These are phyloP conservation scores for Patiria pectinifera DNA, from an alignment of 53 echinoderm and acorn worm species.

Conservation along the genomic window DNA sequence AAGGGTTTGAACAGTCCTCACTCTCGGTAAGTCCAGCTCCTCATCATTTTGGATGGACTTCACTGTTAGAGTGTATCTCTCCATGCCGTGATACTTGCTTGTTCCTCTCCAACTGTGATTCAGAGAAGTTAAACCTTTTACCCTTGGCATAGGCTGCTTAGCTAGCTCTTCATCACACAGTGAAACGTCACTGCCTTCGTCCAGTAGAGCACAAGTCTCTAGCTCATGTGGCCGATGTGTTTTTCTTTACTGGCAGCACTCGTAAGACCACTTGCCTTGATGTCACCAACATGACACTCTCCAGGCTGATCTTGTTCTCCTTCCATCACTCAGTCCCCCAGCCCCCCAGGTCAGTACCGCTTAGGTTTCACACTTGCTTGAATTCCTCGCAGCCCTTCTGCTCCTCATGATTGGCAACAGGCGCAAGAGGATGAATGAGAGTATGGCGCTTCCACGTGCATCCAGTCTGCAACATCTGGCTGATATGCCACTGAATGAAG, in stretches of 20 bases:
- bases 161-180: constrained; percentile 41
- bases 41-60: neutral
- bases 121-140: constrained; percentile 31
- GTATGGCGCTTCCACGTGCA: too few species aligned
- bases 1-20: neutral
- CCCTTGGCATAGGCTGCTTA: neutral
- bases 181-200: constrained; percentile 59
- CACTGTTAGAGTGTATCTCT: neutral
- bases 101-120: constrained; percentile 49
- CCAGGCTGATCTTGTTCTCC: neutral
- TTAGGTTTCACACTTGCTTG: too few species aligned
- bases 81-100: neutral
- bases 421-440: too few species aligned
- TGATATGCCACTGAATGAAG: constrained; percentile 33
- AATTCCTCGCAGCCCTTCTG: too few species aligned
- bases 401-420: too few species aligned
- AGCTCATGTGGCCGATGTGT: too few species aligned
- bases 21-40: neutral
- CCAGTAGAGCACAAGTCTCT: constrained; percentile 25
- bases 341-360: too few species aligned
- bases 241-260: too few species aligned
- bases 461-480: neutral
- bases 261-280: too few species aligned
- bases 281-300: too few species aligned
- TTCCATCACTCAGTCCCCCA: too few species aligned